Evolutionary conservation across 2,888 invertebrate genomes (phyloP).

Genomic region (Oegoconia quadripuncta): DNA sequence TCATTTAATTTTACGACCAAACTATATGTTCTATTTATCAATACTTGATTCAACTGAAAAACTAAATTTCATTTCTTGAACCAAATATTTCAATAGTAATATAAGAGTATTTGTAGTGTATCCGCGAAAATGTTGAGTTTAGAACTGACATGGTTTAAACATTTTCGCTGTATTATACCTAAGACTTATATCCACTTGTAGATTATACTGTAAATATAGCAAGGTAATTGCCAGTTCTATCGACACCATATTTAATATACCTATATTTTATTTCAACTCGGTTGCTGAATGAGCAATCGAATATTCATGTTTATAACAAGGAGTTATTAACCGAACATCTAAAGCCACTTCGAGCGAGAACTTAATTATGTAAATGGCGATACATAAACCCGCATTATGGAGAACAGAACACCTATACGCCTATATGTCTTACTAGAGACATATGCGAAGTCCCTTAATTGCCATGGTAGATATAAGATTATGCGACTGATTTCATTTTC

Average conservation of each 20-base stretch:
- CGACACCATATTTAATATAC: neutral
- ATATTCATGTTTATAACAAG: conserved; percentile 55
- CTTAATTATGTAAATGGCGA: conserved; percentile 55
- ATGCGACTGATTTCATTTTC: too few species aligned
- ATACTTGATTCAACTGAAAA: too few species aligned
- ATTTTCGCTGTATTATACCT: too few species aligned
- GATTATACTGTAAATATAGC: neutral
- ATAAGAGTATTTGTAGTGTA: neutral
- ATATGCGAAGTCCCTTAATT: neutral
- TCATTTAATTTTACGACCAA: too few species aligned
- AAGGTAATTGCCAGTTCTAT: neutral
- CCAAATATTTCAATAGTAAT: too few species aligned
- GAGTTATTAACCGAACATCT: conserved; percentile 43
- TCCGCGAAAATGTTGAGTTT: neutral
- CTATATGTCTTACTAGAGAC: neutral
- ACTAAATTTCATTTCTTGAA: too few species aligned
- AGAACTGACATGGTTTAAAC: too few species aligned
- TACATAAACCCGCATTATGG: conserved; percentile 33
- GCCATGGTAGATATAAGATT: conserved; percentile 9
- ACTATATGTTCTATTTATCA: too few species aligned
- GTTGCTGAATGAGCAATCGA: conserved; percentile 43
- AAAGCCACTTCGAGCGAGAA: conserved; percentile 41
- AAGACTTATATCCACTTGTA: neutral
- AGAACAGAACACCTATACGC: conserved; percentile 14
- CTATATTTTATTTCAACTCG: conserved; percentile 12